These are phyloP conservation scores for Pungitius pungitius DNA, from an alignment of 2,113 vertebrate species.

Conservation along the genomic window DNA sequence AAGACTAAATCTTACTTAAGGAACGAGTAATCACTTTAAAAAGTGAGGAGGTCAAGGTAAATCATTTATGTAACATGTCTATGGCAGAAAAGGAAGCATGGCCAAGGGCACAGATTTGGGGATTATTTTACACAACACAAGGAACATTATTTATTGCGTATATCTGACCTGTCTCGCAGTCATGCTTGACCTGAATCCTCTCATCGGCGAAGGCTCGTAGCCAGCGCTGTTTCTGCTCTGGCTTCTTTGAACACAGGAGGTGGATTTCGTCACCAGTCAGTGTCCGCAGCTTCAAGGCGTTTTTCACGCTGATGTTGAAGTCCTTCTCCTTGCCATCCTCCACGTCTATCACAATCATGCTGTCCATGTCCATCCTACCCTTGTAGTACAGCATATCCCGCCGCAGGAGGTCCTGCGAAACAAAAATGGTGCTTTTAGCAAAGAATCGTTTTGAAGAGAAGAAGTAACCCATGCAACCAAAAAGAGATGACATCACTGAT, in stretches of 20 bases:
- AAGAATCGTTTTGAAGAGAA: background rate
- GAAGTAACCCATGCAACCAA: background rate
- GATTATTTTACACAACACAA: background rate
- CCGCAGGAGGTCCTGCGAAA: constrained; percentile 88
- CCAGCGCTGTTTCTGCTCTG: constrained; percentile 94
- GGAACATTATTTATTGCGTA: background rate
- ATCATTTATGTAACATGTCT: background rate
- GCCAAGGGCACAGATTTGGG: background rate
- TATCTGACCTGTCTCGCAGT: constrained; percentile 88
- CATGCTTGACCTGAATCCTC: constrained; percentile 89
- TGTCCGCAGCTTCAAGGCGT: constrained; percentile 87
- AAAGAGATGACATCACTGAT: background rate
- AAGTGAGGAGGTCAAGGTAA: background rate
- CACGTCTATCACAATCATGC: constrained; percentile 89
- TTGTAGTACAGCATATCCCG: constrained; percentile 95
- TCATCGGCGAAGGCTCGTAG: constrained; percentile 90
- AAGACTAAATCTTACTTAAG: too few species aligned
- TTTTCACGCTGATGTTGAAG: constrained; percentile 90
- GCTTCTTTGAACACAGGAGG: constrained; percentile 92
- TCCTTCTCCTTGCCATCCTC: constrained; percentile 94
- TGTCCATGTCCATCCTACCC: constrained; percentile 89
- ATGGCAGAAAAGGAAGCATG: background rate
- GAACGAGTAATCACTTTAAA: too few species aligned
- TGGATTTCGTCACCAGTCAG: constrained; percentile 81
- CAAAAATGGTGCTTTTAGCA: background rate